Conservation (phyloP, 30 jellyfish, hydroid and myxozoan genomes). For the Nemopilema nomurai region DNA sequence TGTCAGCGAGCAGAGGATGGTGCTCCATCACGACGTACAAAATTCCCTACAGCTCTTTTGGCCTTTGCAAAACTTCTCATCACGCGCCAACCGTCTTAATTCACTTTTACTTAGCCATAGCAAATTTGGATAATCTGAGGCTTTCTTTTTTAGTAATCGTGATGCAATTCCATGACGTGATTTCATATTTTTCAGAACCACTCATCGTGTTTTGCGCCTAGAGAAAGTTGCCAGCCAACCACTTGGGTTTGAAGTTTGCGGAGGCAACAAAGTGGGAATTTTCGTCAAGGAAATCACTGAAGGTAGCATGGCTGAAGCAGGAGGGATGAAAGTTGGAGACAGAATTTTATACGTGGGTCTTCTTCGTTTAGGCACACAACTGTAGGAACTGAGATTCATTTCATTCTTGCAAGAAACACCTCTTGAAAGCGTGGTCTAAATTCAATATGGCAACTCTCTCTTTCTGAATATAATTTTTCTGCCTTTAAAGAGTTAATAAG, state of each 20-base stretch:
- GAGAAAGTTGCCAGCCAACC: conserved; percentile 52
- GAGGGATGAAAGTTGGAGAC: conserved; percentile 84
- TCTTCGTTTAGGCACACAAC: not conserved
- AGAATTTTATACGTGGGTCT: conserved; percentile 68
- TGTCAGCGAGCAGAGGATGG: too few species aligned
- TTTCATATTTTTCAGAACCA: conserved; percentile 10
- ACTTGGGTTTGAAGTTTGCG: conserved; percentile 72
- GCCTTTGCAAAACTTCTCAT: too few species aligned
- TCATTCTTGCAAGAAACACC: not conserved
- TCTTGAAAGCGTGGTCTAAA: too few species aligned
- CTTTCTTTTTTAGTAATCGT: not conserved
- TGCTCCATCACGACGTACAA: too few species aligned
- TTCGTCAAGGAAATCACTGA: conserved; percentile 62
- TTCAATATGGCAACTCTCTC: too few species aligned
- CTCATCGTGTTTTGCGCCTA: conserved; percentile 73
- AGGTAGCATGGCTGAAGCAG: conserved; percentile 76
- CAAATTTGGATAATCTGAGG: too few species aligned
- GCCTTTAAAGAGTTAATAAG: too few species aligned
- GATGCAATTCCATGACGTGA: not conserved
- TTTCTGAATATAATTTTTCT: too few species aligned
- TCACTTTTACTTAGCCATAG: too few species aligned
- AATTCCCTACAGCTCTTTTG: too few species aligned
- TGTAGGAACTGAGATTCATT: not conserved
- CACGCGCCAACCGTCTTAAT: too few species aligned
- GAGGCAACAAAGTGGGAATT: conserved; percentile 83